These are phyloP conservation scores for Hippasteria phrygiana DNA, from an alignment of 53 echinoderm and acorn worm genomes.

Conservation along the genomic window DNA sequence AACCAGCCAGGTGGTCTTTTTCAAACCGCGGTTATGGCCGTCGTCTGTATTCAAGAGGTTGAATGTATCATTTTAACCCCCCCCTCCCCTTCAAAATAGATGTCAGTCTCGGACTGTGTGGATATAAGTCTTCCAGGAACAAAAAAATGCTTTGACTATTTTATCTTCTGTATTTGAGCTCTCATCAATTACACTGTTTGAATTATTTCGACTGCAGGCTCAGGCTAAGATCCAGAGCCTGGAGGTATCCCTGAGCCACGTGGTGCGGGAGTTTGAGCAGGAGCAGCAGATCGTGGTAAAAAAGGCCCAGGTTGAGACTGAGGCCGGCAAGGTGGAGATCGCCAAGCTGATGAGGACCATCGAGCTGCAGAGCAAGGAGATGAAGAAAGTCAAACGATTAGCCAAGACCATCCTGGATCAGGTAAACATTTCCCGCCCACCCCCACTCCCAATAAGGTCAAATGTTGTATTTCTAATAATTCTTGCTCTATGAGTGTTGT, in stretches of 20 bases:
- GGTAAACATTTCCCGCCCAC: conserved; percentile 55
- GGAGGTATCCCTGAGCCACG: conserved; percentile 89
- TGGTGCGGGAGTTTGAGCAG: conserved; percentile 95
- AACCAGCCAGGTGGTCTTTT: no score
- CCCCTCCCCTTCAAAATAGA: no score
- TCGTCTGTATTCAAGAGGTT: no score
- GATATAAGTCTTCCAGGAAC: no score
- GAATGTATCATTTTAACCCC: no score
- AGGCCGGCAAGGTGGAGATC: conserved; percentile 92
- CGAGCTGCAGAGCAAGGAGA: conserved; percentile 93
- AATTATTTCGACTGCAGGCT: no score
- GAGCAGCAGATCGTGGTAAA: conserved; percentile 80
- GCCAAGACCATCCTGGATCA: conserved; percentile 97
- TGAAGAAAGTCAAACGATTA: conserved; percentile 96
- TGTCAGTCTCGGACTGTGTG: no score
- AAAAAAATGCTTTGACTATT: no score
- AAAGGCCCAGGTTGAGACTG: conserved; percentile 80
- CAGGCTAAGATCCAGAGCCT: conserved; percentile 88
- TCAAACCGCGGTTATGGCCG: no score
- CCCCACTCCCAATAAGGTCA: background rate
- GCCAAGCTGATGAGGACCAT: conserved; percentile 95
- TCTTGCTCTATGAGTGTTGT: background rate
- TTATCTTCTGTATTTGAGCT: no score
- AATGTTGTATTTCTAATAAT: background rate
- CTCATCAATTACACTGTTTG: no score